Conservation (phyloP, 1,140 invertebrate species). For the Arctopsyche grandis region DNA sequence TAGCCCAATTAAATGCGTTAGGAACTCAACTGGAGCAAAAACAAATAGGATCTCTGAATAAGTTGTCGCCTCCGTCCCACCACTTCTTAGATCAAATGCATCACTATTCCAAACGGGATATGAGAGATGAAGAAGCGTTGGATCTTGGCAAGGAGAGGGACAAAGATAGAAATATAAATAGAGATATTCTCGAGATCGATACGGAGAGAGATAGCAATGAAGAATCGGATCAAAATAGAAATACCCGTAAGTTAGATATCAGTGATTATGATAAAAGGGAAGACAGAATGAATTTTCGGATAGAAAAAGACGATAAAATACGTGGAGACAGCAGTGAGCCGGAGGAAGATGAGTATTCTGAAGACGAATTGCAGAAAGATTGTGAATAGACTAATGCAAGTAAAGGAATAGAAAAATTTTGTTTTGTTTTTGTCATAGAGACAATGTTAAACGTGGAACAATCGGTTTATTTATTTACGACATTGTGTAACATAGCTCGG, state of each 20-base stretch:
- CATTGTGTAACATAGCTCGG: neutral
- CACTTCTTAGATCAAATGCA: conserved; percentile 72
- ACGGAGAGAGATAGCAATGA: conserved; percentile 57
- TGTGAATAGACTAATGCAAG: conserved; percentile 49
- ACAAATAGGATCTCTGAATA: conserved; percentile 61
- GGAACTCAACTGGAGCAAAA: conserved; percentile 70
- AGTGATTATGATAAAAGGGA: conserved; percentile 51
- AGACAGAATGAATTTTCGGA: conserved; percentile 41
- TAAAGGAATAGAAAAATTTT: conserved; percentile 17
- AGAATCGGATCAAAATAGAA: conserved; percentile 53
- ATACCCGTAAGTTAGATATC: conserved; percentile 51
- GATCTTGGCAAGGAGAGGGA: conserved; percentile 64
- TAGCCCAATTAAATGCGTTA: conserved; percentile 77
- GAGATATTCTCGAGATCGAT: conserved; percentile 59
- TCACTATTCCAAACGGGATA: conserved; percentile 64
- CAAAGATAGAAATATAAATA: conserved; percentile 61
- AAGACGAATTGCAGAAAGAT: conserved; percentile 61
- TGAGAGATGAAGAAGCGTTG: conserved; percentile 60
- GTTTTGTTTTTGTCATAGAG: conserved; percentile 3
- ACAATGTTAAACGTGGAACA: neutral
- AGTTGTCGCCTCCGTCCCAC: conserved; percentile 64
- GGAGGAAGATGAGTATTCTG: conserved; percentile 63
- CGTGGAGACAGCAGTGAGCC: conserved; percentile 61
- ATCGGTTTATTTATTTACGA: conserved; percentile 30
- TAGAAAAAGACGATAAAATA: conserved; percentile 52